phyloP scores from a whole-genome alignment of 2,797 vertebrate genomes.

The Etheostoma nigrum region DNA sequence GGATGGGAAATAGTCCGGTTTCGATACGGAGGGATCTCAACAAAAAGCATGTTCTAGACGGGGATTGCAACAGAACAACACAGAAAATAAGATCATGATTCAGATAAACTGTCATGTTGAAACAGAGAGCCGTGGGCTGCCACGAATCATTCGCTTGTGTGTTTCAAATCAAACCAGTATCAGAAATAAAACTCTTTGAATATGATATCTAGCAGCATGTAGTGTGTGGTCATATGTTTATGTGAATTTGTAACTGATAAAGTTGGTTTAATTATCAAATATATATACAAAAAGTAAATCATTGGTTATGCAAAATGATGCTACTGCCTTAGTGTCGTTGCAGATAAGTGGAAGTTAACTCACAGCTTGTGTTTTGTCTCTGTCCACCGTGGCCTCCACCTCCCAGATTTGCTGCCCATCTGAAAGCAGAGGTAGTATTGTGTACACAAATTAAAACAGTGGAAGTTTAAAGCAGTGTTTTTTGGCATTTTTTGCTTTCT shows the following conservation, averaged over 20 bases:
- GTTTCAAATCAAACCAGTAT: background rate
- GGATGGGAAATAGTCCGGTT: slow-evolving; percentile 87
- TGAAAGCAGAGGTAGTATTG: slow-evolving; percentile 64
- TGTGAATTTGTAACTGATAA: background rate
- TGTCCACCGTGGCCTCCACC: slow-evolving; percentile 93
- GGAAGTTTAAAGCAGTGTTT: background rate
- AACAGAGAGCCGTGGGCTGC: background rate
- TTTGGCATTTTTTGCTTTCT: background rate
- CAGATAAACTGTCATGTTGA: background rate
- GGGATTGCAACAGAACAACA: slow-evolving; percentile 5
- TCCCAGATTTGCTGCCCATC: slow-evolving; percentile 97
- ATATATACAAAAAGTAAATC: background rate
- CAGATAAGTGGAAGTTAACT: slow-evolving; percentile 71
- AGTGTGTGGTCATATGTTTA: background rate
- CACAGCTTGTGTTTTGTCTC: slow-evolving; percentile 95
- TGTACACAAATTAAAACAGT: background rate
- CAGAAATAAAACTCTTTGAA: background rate
- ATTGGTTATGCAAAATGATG: background rate
- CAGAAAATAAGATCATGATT: background rate
- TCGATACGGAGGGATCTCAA: slow-evolving; percentile 93
- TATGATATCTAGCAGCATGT: background rate
- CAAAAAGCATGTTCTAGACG: slow-evolving; percentile 93
- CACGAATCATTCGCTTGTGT: background rate
- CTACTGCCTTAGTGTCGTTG: background rate
- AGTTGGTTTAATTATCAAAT: background rate